A percentile compares a stretch with the other conserved stretches of the same genome.
Evolutionary conservation across 1,140 invertebrate genomes (phyloP).

Genomic region (Caenorhabditis inopinata): DNA sequence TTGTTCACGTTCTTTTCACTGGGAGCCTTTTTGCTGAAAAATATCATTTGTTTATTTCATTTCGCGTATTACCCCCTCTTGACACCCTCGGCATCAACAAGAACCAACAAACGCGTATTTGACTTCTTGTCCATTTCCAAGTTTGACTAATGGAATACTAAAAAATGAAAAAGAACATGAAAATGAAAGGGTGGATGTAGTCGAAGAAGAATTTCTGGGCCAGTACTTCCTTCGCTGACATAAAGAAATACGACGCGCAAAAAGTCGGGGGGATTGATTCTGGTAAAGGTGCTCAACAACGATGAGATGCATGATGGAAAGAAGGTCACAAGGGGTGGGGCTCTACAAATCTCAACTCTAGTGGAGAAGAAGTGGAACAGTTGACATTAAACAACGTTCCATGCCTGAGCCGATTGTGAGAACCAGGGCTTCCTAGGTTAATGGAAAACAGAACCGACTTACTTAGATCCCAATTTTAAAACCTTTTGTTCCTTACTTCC

Average conservation of each 20-base stretch:
- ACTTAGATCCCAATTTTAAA: too few species aligned
- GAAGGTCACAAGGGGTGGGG: neutral
- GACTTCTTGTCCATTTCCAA: constrained; percentile 8
- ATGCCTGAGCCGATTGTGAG: constrained; percentile 3
- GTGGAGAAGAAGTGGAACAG: neutral
- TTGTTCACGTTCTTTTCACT: neutral
- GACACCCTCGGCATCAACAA: neutral
- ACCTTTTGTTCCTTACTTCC: neutral
- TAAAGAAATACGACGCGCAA: neutral
- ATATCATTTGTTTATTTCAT: constrained; percentile 28
- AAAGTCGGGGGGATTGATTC: neutral
- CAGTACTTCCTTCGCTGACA: too few species aligned
- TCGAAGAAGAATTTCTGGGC: neutral
- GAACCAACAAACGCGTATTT: neutral
- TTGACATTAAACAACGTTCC: neutral
- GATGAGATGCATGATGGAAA: neutral
- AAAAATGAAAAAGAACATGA: constrained; percentile 23
- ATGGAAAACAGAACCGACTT: neutral
- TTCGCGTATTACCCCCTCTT: neutral
- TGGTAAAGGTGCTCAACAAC: neutral
- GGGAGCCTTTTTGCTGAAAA: neutral
- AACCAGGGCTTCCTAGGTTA: neutral
- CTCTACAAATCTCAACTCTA: neutral
- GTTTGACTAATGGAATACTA: constrained; percentile 28
- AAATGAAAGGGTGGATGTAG: neutral